phyloP scores from a whole-genome alignment of 2,113 vertebrate species.

The Gnathonemus echidnorhynchus region DNA sequence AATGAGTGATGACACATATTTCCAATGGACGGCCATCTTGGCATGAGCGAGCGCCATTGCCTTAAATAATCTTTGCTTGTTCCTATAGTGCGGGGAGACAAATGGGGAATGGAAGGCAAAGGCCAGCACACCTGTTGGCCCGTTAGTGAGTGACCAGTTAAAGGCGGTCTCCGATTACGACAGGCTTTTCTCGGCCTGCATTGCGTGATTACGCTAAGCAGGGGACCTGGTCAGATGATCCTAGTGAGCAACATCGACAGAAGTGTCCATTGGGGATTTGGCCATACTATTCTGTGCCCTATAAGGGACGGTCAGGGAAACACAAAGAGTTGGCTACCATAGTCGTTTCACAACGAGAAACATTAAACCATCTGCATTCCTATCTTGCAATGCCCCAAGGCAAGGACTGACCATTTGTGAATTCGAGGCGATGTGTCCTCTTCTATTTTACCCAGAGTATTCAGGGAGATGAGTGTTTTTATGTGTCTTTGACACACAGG shows the following conservation, averaged over 20 bases:
- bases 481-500: background rate
- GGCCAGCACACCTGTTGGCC: conserved; percentile 61
- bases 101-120: conserved; percentile 39
- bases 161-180: conserved; percentile 59
- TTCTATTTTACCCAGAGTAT: background rate
- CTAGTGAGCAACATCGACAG: background rate
- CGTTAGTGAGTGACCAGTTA: conserved; percentile 51
- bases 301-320: background rate
- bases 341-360: background rate
- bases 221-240: background rate
- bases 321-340: background rate
- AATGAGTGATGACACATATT: conserved; percentile 26
- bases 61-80: conserved; percentile 45
- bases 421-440: background rate
- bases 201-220: background rate
- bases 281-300: background rate
- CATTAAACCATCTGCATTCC: conserved; percentile 5
- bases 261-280: background rate
- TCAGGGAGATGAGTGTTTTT: background rate
- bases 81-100: conserved; percentile 8
- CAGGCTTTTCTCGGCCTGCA: background rate
- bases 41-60: conserved; percentile 42
- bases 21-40: conserved; percentile 24
- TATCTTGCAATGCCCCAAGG: background rate
- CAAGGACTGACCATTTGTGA: background rate